Evolutionary conservation across 2,888 invertebrate genomes (phyloP).

Genomic region (Tetanocera ferruginea): DNA sequence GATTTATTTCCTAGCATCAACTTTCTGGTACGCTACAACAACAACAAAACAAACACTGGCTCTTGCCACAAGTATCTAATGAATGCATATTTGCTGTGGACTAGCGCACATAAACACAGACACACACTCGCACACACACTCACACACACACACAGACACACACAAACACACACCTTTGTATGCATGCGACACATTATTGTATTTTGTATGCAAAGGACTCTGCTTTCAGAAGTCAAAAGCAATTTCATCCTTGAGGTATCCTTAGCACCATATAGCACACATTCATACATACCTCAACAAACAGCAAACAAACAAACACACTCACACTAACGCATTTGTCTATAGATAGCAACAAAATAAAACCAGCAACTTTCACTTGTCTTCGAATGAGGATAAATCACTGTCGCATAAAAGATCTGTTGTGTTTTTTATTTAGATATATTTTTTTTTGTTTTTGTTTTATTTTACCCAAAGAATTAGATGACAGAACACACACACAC

Average conservation of each 20-base stretch:
- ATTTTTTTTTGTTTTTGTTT: no score
- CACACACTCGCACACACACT: slow-evolving; percentile 3
- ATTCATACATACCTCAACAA: background rate
- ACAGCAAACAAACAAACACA: slow-evolving; percentile 11
- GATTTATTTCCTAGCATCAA: slow-evolving; percentile 19
- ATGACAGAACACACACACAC: background rate
- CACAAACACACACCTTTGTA: background rate
- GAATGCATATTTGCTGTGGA: slow-evolving; percentile 33
- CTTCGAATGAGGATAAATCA: slow-evolving; percentile 36
- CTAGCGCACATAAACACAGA: background rate
- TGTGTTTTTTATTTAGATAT: background rate
- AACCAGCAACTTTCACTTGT: slow-evolving; percentile 37
- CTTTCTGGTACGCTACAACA: slow-evolving; percentile 3
- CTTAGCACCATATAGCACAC: slow-evolving; percentile 16
- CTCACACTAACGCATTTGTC: background rate
- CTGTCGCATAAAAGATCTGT: slow-evolving; percentile 25
- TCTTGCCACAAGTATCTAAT: slow-evolving; percentile 24
- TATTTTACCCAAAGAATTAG: background rate
- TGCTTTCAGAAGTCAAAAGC: slow-evolving; percentile 32
- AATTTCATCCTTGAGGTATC: slow-evolving; percentile 38
- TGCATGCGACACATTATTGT: slow-evolving; percentile 1
- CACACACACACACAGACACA: slow-evolving; percentile 2
- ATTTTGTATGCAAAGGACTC: slow-evolving; percentile 31
- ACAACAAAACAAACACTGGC: background rate
- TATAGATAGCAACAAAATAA: slow-evolving; percentile 10